Conservation (phyloP, 2,797 vertebrate genomes). For the Lateolabrax maculatus region DNA sequence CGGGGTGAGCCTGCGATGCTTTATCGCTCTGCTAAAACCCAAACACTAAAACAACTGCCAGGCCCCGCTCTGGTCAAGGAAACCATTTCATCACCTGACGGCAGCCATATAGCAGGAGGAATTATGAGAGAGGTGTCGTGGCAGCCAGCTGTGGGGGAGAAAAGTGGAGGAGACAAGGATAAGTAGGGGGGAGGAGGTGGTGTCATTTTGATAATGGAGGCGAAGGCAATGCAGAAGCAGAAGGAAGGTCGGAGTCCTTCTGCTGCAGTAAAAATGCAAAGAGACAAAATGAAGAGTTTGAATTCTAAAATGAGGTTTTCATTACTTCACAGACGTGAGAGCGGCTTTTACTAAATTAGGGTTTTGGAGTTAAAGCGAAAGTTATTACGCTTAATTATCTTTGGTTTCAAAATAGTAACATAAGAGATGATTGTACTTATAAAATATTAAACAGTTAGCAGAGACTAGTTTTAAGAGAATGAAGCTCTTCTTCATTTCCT, state of each 20-base stretch:
- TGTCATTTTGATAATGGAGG: constrained; percentile 68
- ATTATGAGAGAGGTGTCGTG: constrained; percentile 54
- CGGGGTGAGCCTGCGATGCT: constrained; percentile 52
- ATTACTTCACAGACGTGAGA: constrained; percentile 19
- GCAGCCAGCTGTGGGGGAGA: constrained; percentile 16
- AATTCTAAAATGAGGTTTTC: constrained; percentile 16
- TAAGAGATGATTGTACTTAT: constrained; percentile 26
- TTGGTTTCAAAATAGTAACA: constrained; percentile 47
- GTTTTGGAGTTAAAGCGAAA: constrained; percentile 36
- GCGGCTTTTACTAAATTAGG: constrained; percentile 17
- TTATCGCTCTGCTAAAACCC: constrained; percentile 72
- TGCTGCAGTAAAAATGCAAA: constrained; percentile 18
- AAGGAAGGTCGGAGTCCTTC: neutral
- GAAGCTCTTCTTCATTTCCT: neutral
- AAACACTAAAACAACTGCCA: constrained; percentile 73
- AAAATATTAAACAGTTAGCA: constrained; percentile 23
- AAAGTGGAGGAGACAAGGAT: neutral
- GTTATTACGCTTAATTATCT: constrained; percentile 30
- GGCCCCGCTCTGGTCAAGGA: constrained; percentile 71
- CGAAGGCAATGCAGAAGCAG: neutral
- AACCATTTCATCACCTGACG: constrained; percentile 74
- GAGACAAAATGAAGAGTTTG: constrained; percentile 1
- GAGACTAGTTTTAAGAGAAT: neutral
- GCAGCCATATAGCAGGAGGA: constrained; percentile 65
- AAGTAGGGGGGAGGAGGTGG: constrained; percentile 6